These are phyloP conservation scores for Bolborhynchus lineola DNA, from an alignment of 2,113 vertebrate genomes.

Conservation along the genomic window DNA sequence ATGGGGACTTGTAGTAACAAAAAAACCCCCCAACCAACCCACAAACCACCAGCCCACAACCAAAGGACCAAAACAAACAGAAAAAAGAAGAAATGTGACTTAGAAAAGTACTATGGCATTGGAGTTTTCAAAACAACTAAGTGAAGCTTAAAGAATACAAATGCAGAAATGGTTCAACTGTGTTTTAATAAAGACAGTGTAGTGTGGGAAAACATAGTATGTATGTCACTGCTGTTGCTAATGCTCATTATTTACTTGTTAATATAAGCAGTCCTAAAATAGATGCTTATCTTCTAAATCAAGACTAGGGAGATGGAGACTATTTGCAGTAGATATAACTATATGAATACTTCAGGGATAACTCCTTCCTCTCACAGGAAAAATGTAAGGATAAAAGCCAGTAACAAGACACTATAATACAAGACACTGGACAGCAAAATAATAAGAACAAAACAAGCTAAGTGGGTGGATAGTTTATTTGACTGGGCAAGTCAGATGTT, in stretches of 20 bases:
- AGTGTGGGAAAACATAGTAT: background rate
- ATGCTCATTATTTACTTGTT: background rate
- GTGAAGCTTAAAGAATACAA: background rate
- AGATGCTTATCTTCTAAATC: background rate
- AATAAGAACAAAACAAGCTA: background rate
- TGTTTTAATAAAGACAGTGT: background rate
- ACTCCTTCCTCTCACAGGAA: background rate
- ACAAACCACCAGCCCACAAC: background rate
- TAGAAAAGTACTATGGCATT: background rate
- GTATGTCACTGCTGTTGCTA: background rate
- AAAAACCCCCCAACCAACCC: background rate
- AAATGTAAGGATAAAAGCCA: background rate
- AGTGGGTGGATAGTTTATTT: background rate
- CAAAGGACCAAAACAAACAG: background rate
- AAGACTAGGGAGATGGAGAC: background rate
- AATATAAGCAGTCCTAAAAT: background rate
- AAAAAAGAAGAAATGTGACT: background rate
- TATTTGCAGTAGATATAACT: background rate
- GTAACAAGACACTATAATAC: background rate
- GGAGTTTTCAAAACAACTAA: background rate
- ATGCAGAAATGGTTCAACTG: background rate
- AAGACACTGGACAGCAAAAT: background rate
- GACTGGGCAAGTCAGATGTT: background rate
- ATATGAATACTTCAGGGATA: background rate
- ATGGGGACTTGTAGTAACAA: constrained; percentile 42